These are phyloP conservation scores for Maniola jurtina DNA, from an alignment of 1,140 invertebrate species.

Conservation along the genomic window DNA sequence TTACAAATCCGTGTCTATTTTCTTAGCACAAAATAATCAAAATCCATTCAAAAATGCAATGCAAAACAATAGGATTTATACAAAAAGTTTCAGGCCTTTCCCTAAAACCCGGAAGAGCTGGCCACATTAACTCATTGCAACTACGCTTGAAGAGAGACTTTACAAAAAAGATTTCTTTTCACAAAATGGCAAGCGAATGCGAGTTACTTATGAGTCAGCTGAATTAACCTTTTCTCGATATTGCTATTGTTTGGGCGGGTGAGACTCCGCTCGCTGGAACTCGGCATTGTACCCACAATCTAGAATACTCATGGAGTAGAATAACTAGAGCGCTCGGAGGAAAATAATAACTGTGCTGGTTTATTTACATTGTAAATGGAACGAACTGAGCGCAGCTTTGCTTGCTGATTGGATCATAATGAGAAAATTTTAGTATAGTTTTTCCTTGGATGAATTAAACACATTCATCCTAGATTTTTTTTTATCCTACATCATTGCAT, in stretches of 20 bases:
- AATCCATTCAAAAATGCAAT: background rate
- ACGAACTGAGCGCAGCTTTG: background rate
- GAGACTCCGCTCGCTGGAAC: background rate
- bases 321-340: background rate
- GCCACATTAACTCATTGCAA: conserved; percentile 21
- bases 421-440: background rate
- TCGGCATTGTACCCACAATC: background rate
- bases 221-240: conserved; percentile 18
- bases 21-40: too few relatives aligned
- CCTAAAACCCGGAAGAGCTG: background rate
- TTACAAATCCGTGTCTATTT: too few relatives aligned
- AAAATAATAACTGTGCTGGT: conserved; percentile 1
- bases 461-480: too few relatives aligned
- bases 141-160: conserved; percentile 40
- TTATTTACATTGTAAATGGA: conserved; percentile 2
- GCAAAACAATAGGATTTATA: background rate
- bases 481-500: too few relatives aligned
- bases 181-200: conserved; percentile 30
- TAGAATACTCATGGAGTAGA: background rate
- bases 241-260: conserved; percentile 19
- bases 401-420: background rate
- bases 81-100: background rate
- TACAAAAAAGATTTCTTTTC: conserved; percentile 41
- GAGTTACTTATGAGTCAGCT: conserved; percentile 27
- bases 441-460: too few relatives aligned